Conservation (phyloP, 1,140 invertebrate species). For the Diabrotica undecimpunctata region DNA sequence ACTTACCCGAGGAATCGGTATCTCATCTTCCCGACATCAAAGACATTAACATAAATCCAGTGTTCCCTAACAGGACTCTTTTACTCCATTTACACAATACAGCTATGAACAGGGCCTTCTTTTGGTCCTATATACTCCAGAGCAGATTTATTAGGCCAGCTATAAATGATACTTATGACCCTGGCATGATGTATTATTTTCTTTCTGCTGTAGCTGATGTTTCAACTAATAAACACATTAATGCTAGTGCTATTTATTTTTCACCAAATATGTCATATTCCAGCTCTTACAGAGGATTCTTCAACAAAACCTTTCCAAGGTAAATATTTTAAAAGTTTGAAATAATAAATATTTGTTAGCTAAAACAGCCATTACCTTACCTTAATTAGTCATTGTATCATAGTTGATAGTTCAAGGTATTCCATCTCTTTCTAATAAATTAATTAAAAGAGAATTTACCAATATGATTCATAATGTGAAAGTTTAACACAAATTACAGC, state of each 20-base stretch:
- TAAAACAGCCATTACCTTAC: too few relatives aligned
- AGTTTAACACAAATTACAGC: too few relatives aligned
- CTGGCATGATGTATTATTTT: conserved; percentile 98
- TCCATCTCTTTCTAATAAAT: too few relatives aligned
- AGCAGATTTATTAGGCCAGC: conserved; percentile 83
- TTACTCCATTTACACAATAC: conserved; percentile 93
- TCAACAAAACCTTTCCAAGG: conserved; percentile 89
- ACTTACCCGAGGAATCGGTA: conserved; percentile 75
- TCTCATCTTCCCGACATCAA: conserved; percentile 93
- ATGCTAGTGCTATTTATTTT: conserved; percentile 92
- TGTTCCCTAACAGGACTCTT: conserved; percentile 91
- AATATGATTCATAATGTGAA: too few relatives aligned
- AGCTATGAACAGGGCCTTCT: conserved; percentile 90
- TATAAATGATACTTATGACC: conserved; percentile 89
- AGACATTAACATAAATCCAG: conserved; percentile 90
- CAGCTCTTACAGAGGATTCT: conserved; percentile 91
- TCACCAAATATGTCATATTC: conserved; percentile 92
- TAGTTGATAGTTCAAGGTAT: too few relatives aligned
- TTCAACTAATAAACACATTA: conserved; percentile 86
- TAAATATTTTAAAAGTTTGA: conserved; percentile 2
- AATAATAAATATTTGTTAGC: too few relatives aligned
- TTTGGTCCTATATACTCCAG: conserved; percentile 94
- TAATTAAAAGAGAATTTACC: too few relatives aligned
- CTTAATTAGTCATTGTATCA: too few relatives aligned
- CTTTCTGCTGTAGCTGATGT: conserved; percentile 93